Percentiles rank a stretch among this genome's conserved stretches.
Evolutionary conservation across 2,797 vertebrate species (phyloP).

Genomic region (Xenopus petersii): DNA sequence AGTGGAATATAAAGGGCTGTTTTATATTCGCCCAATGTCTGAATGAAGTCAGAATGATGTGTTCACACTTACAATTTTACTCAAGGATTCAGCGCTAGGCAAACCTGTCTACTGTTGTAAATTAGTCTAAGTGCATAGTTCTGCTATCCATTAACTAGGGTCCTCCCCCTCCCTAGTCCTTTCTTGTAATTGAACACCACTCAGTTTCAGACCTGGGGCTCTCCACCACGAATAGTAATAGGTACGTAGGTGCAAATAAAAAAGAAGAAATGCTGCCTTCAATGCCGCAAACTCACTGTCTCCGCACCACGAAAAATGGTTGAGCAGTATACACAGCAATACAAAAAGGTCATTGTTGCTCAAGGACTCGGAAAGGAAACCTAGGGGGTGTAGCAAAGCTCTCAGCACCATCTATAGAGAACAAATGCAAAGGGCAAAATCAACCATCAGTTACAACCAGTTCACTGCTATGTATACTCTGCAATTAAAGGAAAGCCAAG

Average conservation of each 20-base stretch:
- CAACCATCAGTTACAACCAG: neutral
- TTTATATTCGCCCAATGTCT: constrained; percentile 38
- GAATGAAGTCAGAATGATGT: constrained; percentile 36
- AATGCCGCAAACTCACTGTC: constrained; percentile 26
- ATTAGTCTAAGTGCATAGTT: constrained; percentile 49
- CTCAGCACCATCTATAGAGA: neutral
- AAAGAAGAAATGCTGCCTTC: constrained; percentile 28
- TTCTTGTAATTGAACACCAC: constrained; percentile 48
- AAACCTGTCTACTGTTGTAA: constrained; percentile 48
- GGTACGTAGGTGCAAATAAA: constrained; percentile 39
- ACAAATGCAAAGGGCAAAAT: neutral
- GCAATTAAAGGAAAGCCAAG: too few species aligned
- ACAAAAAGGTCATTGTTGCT: constrained; percentile 41
- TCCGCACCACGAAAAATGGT: constrained; percentile 31
- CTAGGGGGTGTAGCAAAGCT: neutral
- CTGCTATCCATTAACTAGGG: constrained; percentile 45
- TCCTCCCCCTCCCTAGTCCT: constrained; percentile 18
- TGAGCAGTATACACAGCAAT: constrained; percentile 21
- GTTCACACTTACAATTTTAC: constrained; percentile 45
- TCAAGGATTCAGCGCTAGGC: constrained; percentile 38
- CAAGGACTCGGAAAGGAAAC: neutral
- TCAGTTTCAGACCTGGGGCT: constrained; percentile 47
- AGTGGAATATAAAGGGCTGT: constrained; percentile 27
- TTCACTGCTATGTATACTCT: neutral
- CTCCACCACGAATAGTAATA: constrained; percentile 45